These are phyloP conservation scores for Amphiura filiformis DNA, from an alignment of 35 echinoderm and acorn worm genomes.

Conservation along the genomic window DNA sequence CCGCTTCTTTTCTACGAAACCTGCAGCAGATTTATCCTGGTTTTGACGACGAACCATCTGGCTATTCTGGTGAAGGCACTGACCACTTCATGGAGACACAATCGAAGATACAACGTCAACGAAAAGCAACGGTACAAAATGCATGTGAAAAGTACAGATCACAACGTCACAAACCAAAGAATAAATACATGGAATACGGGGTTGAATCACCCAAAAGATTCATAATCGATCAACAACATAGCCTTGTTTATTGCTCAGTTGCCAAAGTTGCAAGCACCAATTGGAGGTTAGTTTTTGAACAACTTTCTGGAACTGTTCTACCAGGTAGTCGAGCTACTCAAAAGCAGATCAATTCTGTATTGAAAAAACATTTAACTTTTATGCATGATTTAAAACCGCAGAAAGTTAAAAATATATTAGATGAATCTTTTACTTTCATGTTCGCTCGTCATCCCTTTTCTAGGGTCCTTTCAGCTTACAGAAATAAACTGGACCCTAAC, in stretches of 20 bases:
- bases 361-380: slow-evolving; percentile 37
- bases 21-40: no score
- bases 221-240: slow-evolving; percentile 65
- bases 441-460: slow-evolving; percentile 91
- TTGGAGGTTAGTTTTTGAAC: slow-evolving; percentile 86
- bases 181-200: not conserved
- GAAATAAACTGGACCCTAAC: slow-evolving; percentile 81
- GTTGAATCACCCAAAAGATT: slow-evolving; percentile 18
- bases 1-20: no score
- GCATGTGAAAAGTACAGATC: not conserved
- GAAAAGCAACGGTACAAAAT: not conserved
- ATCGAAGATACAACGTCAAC: not conserved
- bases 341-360: slow-evolving; percentile 48
- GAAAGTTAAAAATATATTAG: slow-evolving; percentile 45
- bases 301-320: slow-evolving; percentile 43
- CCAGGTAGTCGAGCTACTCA: slow-evolving; percentile 41
- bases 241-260: slow-evolving; percentile 77
- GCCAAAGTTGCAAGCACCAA: slow-evolving; percentile 88
- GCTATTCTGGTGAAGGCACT: no score
- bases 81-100: not conserved
- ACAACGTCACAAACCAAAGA: no score
- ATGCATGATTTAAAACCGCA: slow-evolving; percentile 26
- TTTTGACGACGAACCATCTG: no score
- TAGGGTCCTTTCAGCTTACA: slow-evolving; percentile 82
- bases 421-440: slow-evolving; percentile 85